Conservation (phyloP, 2,888 invertebrate genomes). For the Dorcus parallelipipedus region DNA sequence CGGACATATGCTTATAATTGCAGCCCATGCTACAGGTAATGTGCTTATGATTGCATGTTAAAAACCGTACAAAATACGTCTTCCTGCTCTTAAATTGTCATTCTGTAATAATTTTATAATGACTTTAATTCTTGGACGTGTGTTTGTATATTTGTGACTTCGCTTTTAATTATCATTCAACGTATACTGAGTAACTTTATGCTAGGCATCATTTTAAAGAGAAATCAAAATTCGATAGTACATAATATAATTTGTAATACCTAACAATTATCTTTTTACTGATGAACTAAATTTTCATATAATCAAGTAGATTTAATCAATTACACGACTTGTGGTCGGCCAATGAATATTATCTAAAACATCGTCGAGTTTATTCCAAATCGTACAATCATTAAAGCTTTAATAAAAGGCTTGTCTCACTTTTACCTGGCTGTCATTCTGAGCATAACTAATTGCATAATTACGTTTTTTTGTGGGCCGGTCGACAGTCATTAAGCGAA, state of each 20-base stretch:
- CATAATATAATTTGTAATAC: too few species aligned
- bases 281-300: too few species aligned
- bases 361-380: background rate
- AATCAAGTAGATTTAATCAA: too few species aligned
- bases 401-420: conserved; percentile 36
- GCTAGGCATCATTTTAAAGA: too few species aligned
- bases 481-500: conserved; percentile 41
- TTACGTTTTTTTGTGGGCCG: conserved; percentile 42
- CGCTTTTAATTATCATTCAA: background rate
- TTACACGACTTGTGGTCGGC: too few species aligned
- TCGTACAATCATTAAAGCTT: conserved; percentile 6
- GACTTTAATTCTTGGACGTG: conserved; percentile 23
- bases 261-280: too few species aligned
- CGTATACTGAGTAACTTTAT: too few species aligned
- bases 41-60: conserved; percentile 45
- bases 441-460: conserved; percentile 50
- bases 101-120: conserved; percentile 49
- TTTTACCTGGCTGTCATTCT: conserved; percentile 47
- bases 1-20: conserved; percentile 48
- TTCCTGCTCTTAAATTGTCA: conserved; percentile 50
- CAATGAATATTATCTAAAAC: background rate
- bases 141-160: conserved; percentile 1
- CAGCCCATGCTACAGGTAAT: conserved; percentile 43
- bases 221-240: too few species aligned
- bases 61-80: conserved; percentile 50